A percentile compares a stretch with the other conserved stretches of the same genome.
Evolutionary conservation across 2,888 invertebrate genomes (phyloP).

Genomic region (Drosophila neotestacea): DNA sequence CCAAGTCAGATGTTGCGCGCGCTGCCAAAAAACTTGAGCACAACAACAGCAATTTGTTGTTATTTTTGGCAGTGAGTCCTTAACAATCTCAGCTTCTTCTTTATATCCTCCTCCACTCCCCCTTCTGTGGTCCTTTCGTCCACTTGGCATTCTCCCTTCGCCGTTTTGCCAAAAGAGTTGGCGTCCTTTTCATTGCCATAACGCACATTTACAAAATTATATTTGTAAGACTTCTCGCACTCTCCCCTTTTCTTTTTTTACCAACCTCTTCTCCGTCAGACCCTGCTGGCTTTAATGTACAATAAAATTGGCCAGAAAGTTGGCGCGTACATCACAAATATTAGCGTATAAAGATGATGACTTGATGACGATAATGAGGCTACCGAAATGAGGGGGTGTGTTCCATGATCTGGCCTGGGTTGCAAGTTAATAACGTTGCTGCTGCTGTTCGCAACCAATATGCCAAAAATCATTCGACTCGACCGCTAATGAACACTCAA

Average conservation of each 20-base stretch:
- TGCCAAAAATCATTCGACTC: constrained; percentile 69
- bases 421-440: constrained; percentile 66
- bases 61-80: constrained; percentile 60
- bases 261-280: neutral
- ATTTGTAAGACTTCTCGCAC: constrained; percentile 74
- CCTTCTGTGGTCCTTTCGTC: constrained; percentile 11
- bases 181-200: constrained; percentile 72
- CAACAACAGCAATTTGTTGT: constrained; percentile 69
- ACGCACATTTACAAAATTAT: constrained; percentile 79
- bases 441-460: constrained; percentile 61
- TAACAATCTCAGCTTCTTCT: constrained; percentile 18
- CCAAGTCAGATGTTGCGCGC: constrained; percentile 78
- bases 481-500: constrained; percentile 80
- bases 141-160: constrained; percentile 31
- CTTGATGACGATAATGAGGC: constrained; percentile 74
- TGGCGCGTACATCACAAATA: constrained; percentile 78
- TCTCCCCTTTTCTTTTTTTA: neutral
- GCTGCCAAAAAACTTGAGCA: constrained; percentile 76
- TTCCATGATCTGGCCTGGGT: neutral
- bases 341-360: constrained; percentile 79
- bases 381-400: neutral
- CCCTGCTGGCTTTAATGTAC: constrained; percentile 68
- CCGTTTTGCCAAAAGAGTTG: constrained; percentile 62
- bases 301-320: constrained; percentile 74
- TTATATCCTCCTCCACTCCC: neutral